Conservation (phyloP, 2,797 vertebrate species). For the Myotis planiceps region DNA sequence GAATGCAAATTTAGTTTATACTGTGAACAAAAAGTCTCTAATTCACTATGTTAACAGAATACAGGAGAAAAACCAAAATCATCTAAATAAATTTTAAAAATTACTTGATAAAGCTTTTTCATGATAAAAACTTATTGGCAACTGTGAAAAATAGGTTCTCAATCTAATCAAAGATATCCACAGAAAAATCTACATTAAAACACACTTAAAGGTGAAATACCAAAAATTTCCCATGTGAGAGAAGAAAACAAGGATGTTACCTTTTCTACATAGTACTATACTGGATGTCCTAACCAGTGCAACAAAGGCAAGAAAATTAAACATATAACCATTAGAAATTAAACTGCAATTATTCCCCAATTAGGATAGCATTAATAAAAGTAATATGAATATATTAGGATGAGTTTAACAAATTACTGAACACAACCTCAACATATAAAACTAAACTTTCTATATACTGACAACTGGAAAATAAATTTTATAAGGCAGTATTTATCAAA, state of each 20-base stretch:
- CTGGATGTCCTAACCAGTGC: not conserved
- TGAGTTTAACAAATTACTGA: not conserved
- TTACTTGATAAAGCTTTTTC: not conserved
- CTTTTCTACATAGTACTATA: not conserved
- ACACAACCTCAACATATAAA: conserved; percentile 1
- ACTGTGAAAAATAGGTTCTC: not conserved
- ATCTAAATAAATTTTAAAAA: not conserved
- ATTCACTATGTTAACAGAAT: not conserved
- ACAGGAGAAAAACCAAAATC: not conserved
- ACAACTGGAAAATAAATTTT: not conserved
- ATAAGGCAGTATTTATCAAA: not conserved
- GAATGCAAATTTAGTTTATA: not conserved
- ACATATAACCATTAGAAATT: not conserved
- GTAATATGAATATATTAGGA: not conserved
- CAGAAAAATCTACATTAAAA: not conserved
- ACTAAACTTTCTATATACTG: not conserved
- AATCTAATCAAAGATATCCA: not conserved
- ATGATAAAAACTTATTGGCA: not conserved
- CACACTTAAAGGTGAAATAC: not conserved
- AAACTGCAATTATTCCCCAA: not conserved
- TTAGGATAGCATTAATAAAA: not conserved
- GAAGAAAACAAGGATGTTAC: not conserved
- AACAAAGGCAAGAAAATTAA: not conserved
- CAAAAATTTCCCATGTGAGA: not conserved
- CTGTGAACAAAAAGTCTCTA: not conserved